A percentile compares a stretch with the other conserved stretches of the same genome.
phyloP scores from a whole-genome alignment of 2,113 vertebrate genomes.

The Pipra filicauda region DNA sequence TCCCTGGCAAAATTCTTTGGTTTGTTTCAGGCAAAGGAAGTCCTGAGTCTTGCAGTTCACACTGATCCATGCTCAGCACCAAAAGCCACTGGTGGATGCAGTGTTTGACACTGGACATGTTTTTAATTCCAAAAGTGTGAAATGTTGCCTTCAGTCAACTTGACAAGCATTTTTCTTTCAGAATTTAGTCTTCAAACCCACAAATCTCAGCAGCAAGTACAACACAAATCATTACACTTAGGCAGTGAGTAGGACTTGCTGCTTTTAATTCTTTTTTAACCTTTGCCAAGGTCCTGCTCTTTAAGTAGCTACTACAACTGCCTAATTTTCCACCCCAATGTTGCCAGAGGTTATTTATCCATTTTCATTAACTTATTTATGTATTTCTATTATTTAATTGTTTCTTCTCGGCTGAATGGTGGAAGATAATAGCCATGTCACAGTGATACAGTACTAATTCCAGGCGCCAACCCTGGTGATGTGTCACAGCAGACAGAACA shows the following conservation, averaged over 20 bases:
- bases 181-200: not conserved
- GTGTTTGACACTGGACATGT: not conserved
- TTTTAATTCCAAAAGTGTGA: not conserved
- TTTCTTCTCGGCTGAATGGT: not conserved
- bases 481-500: not conserved
- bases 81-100: not conserved
- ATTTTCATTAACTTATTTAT: not conserved
- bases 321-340: not conserved
- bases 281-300: not conserved
- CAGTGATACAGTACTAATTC: not conserved
- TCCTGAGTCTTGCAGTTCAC: not conserved
- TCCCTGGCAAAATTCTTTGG: not conserved
- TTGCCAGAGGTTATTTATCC: not conserved
- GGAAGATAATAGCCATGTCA: not conserved
- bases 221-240: not conserved
- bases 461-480: not conserved
- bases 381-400: not conserved
- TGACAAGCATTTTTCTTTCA: not conserved
- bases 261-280: not conserved
- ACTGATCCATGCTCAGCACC: not conserved
- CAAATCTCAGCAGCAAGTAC: not conserved
- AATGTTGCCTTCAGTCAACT: not conserved
- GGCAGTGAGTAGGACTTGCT: not conserved
- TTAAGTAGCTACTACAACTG: not conserved
- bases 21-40: not conserved